Conservation (phyloP, 2,888 invertebrate species). For the Balanococcus diminutus region DNA sequence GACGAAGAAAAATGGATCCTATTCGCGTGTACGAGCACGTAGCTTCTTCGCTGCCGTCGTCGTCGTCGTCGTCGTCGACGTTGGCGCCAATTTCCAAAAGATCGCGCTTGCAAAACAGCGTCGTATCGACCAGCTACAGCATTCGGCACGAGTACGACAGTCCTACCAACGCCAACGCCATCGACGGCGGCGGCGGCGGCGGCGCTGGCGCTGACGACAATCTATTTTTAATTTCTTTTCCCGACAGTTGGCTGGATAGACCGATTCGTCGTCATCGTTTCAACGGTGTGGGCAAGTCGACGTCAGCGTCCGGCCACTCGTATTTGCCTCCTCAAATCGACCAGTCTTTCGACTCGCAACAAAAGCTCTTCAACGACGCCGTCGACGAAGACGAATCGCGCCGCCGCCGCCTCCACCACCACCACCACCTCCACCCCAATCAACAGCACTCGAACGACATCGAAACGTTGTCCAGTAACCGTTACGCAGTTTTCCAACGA, state of each 20-base stretch:
- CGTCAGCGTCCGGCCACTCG: not conserved
- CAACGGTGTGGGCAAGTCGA: not conserved
- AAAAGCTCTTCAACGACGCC: not conserved
- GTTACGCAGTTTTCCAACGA: slow-evolving; percentile 22
- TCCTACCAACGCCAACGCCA: no score
- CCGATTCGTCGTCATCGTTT: not conserved
- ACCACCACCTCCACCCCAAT: not conserved
- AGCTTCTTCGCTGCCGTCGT: no score
- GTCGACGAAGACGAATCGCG: not conserved
- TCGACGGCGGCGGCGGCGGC: no score
- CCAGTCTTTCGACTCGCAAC: not conserved
- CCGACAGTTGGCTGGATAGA: not conserved
- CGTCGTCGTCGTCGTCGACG: no score
- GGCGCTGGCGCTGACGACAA: no score
- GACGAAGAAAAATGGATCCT: not conserved
- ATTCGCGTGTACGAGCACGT: slow-evolving; percentile 12
- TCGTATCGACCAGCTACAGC: slow-evolving; percentile 47
- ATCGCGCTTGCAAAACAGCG: not conserved
- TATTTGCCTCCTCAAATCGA: not conserved
- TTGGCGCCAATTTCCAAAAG: no score
- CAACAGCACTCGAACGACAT: not conserved
- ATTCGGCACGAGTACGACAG: slow-evolving; percentile 15
- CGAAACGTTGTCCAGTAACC: slow-evolving; percentile 46
- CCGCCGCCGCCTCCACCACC: not conserved
- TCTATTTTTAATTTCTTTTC: no score